Base-by-base conservation (phyloP, 2,113 vertebrate species). In the Sceloporus undulatus region DNA sequence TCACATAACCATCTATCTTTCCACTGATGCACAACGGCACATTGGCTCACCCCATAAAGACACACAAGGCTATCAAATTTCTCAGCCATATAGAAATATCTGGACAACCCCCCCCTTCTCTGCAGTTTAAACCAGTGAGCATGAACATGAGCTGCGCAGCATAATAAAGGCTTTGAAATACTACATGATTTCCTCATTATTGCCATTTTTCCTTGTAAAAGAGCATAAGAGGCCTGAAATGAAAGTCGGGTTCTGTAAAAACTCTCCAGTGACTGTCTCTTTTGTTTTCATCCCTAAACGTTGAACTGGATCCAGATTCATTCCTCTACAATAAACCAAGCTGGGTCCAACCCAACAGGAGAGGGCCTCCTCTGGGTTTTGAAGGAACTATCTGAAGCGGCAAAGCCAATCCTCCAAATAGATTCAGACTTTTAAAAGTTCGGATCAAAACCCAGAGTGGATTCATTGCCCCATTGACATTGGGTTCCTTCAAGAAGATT, bases 1-100 rank as follows among this genome's bases (percentile, higher is more conserved):
- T 87, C 52, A 23, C 59, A 16, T 14, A 23, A 18, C 48, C 2
- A 85, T 62, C 42, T 88, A 87, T 78, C 54, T 81, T 85, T 93
- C 88, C 7, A 29, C 34, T 34, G 84, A 0, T 13, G 0, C 79
- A 11, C 74, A 79, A 62, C n/a, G 38, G 18, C 9, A 84, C 54
- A 0, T 1, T 75, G 79, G 0, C 82, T 79, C 14, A 21, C 88
- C 70, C 52, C 87, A 84, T 5, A 83, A 83, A 82, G 77, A 25
- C 1, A 82, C 1, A 1, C 4, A 68, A 92, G 70, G n/a, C 82
- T 91, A 82, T 38, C 42, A 0, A 8, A 52, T 87, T 93, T 52
- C 90, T 71, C 34, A 84, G 59, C 19, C 0, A 5, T 38, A 66
- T 13, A 88, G 59, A 34, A 79, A 42, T 80, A 79, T 19, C 25